Evolutionary conservation across 1,140 invertebrate genomes (phyloP).

Genomic region (honey bee (Apis mellifera)): DNA sequence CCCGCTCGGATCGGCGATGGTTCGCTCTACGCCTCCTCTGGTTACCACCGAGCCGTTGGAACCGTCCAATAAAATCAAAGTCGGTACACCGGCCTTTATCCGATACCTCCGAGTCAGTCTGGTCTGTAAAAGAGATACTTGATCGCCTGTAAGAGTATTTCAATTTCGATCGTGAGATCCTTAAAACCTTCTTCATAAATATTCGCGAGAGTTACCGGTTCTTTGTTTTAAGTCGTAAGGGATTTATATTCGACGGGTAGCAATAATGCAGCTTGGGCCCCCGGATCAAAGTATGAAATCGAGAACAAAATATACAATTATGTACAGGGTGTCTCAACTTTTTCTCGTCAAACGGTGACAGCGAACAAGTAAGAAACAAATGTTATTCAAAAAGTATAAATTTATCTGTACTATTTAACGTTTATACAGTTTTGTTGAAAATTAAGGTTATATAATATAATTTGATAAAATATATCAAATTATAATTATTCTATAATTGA

Average conservation of each 20-base stretch:
- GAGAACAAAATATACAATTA: neutral
- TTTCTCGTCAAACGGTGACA: no score
- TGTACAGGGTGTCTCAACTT: no score
- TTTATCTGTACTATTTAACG: no score
- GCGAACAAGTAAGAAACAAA: no score
- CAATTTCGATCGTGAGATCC: neutral
- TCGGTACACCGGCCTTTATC: constrained; percentile 88
- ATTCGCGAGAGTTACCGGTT: neutral
- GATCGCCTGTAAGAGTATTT: constrained; percentile 25
- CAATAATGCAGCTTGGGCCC: neutral
- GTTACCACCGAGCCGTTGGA: constrained; percentile 83
- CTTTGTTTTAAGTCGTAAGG: neutral
- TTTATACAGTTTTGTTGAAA: no score
- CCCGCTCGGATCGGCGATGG: constrained; percentile 86
- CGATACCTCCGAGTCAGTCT: constrained; percentile 86
- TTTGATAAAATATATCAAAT: no score
- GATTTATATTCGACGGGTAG: constrained; percentile 8
- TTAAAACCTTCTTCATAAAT: constrained; percentile 21
- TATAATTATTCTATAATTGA: no score
- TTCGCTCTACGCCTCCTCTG: constrained; percentile 85
- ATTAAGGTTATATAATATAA: no score
- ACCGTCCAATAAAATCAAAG: constrained; percentile 87
- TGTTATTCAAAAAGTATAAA: no score
- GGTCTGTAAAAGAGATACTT: constrained; percentile 81
- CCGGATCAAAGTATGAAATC: neutral